phyloP scores from a whole-genome alignment of 2,888 invertebrate genomes.

The Pelosia muscerda region DNA sequence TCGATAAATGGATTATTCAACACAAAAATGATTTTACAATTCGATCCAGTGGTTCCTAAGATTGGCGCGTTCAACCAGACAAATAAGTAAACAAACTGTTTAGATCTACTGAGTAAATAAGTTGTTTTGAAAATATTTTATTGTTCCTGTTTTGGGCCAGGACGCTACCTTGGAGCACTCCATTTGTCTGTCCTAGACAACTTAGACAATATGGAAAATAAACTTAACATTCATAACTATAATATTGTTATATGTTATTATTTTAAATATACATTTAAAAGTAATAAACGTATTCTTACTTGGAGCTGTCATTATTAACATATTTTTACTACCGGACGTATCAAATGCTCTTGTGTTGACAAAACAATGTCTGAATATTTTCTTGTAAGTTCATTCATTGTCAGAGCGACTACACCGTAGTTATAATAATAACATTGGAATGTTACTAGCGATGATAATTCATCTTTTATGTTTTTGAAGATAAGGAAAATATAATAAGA shows the following conservation, averaged over 20 bases:
- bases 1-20: too few species aligned
- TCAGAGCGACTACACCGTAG: neutral
- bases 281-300: neutral
- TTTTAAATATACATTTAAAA: neutral
- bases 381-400: neutral
- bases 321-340: conserved; percentile 1
- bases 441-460: neutral
- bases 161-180: neutral
- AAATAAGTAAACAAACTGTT: too few species aligned
- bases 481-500: neutral
- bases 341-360: neutral
- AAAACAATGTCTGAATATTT: neutral
- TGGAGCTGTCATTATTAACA: neutral
- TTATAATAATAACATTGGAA: neutral
- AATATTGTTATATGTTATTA: neutral
- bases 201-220: neutral
- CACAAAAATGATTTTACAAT: too few species aligned
- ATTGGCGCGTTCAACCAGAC: too few species aligned
- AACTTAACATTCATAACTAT: neutral
- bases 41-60: too few species aligned
- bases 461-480: neutral
- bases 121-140: neutral
- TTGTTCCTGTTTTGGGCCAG: neutral
- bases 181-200: neutral
- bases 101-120: too few species aligned